Percentiles rank a stretch among this genome's conserved stretches.
These are phyloP conservation scores for Cerastoderma edule DNA, from an alignment of 2,888 invertebrate genomes.

Conservation along the genomic window DNA sequence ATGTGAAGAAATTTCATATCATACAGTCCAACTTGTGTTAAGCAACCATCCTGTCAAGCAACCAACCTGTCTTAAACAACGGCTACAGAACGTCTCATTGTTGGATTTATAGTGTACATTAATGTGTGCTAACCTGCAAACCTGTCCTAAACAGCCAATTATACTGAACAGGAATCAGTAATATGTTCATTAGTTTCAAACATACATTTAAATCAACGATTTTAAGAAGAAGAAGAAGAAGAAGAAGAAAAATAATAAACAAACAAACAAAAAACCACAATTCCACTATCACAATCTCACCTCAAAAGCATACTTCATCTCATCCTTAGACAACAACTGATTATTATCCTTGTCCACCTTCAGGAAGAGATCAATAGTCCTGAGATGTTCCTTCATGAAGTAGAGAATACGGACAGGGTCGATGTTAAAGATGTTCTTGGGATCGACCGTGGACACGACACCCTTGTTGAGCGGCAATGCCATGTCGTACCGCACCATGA, in stretches of 20 bases:
- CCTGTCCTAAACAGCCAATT: too few relatives aligned
- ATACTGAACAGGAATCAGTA: too few relatives aligned
- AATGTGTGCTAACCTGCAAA: too few relatives aligned
- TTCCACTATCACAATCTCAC: constrained; percentile 54
- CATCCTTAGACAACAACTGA: constrained; percentile 63
- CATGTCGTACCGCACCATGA: constrained; percentile 71
- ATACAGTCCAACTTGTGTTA: too few relatives aligned
- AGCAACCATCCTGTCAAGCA: too few relatives aligned
- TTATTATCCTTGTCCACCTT: constrained; percentile 72
- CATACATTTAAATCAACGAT: background rate
- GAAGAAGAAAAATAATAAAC: too few relatives aligned
- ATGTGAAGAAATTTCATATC: too few relatives aligned
- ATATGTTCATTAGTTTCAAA: too few relatives aligned
- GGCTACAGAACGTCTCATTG: too few relatives aligned
- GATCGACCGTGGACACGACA: constrained; percentile 42
- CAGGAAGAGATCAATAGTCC: constrained; percentile 74
- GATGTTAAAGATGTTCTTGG: constrained; percentile 72
- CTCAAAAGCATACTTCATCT: constrained; percentile 73
- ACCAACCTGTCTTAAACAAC: too few relatives aligned
- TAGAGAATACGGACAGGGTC: constrained; percentile 78
- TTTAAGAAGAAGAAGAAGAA: background rate
- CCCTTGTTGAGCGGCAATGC: constrained; percentile 64
- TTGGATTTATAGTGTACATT: too few relatives aligned
- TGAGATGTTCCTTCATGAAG: constrained; percentile 78
- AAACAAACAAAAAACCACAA: too few relatives aligned